Base-by-base conservation (phyloP, 2,888 invertebrate genomes). In the Chrysolina haemoptera region DNA sequence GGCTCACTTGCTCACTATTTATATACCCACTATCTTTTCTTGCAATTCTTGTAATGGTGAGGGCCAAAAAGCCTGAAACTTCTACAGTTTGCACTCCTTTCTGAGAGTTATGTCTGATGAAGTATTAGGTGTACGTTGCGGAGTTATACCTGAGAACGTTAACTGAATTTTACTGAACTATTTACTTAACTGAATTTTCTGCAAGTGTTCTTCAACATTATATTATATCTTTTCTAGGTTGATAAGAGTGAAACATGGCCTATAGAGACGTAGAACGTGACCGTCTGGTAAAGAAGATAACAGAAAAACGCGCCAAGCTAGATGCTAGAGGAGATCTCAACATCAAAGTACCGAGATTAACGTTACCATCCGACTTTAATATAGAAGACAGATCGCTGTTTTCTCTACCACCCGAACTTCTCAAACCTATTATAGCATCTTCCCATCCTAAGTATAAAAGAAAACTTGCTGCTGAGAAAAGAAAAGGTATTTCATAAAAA, bases 381-480 rank as follows among this genome's bases (percentile, higher is more conserved):
- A 89, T 91, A 74, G 86, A 90, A 75, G 89, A 91, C 20, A 88
- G 90, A 68, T 90, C 91, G 0, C 82, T 93, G 70, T 92, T 93
- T 86, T 90, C 92, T 1, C 84, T 94, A 68, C 93, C 94, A 0
- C 90, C 92, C 64, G 90, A 93, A 86, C 86, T 93, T 16, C 76
- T 87, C 40, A 85, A 83, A 74, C 87, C 87, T 4, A 86, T 86
- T 66, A 78, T 87, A 43, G 87, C 87, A 22, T 86, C 87, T 4
- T 82, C 82, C 11, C 84, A 87, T 82, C 85, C 87, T 0, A 85
- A 84, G 76, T 86, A 86, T 76, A 82, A 82, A 46, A 87, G 85
- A 75, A 84, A 84, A 77, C 40, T 86, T 50, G 87, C 88, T 20
- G 86, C 87, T 6, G 85, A 85, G 62, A 86, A 85, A 73, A 86